Evolutionary conservation across 2,797 vertebrate species (phyloP).

Genomic region (Leucoraja ocellata): DNA sequence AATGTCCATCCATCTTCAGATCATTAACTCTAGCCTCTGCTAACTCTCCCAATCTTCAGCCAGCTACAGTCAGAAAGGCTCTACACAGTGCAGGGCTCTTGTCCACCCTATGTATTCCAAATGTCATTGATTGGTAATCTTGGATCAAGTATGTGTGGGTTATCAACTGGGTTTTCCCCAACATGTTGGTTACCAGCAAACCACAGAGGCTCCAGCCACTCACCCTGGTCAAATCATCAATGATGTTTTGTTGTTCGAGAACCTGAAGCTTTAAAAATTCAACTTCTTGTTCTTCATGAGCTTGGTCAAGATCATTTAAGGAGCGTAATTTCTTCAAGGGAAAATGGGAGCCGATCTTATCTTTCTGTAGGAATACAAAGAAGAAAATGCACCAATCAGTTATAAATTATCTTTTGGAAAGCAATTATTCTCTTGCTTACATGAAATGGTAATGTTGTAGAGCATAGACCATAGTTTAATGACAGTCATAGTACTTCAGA

Average conservation of each 20-base stretch:
- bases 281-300: constrained; percentile 91
- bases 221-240: constrained; percentile 94
- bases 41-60: too few relatives aligned
- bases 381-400: background rate
- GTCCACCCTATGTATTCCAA: too few relatives aligned
- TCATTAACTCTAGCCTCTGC: too few relatives aligned
- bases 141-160: too few relatives aligned
- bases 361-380: constrained; percentile 65
- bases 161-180: background rate
- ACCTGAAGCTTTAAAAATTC: constrained; percentile 97
- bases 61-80: too few relatives aligned
- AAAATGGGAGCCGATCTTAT: constrained; percentile 85
- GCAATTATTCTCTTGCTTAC: background rate
- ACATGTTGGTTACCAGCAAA: background rate
- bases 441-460: background rate
- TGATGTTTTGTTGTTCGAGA: constrained; percentile 93
- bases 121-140: too few relatives aligned
- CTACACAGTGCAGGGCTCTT: too few relatives aligned
- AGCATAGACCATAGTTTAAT: background rate
- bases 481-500: background rate
- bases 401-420: background rate
- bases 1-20: too few relatives aligned
- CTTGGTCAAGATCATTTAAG: constrained; percentile 93
- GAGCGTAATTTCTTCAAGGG: constrained; percentile 93
- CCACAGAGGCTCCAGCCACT: constrained; percentile 42